Base-by-base conservation (phyloP, 2,113 vertebrate species). In the Heterotis niloticus region DNA sequence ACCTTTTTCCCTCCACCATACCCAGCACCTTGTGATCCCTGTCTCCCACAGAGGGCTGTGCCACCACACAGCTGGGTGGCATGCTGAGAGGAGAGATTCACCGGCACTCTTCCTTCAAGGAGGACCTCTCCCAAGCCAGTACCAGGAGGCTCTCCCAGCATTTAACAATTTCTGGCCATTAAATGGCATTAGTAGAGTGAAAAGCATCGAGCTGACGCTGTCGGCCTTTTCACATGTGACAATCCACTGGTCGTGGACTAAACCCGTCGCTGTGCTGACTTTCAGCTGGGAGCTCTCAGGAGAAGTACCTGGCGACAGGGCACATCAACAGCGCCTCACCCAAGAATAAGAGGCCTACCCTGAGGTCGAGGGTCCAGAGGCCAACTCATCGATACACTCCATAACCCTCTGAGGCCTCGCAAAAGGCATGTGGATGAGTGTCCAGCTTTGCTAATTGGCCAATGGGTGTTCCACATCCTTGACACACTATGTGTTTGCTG, bases 301-400 rank as follows among this genome's bases (percentile, higher is more conserved):
- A 10, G 67, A 34, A 69, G 26, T 29, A 29, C 67, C 24, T 69
- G 67, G 67, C 67, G 13, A 13, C 24, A 34, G 28, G 24, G 12
- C 26, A 69, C 67, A n/a, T 34, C 24, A 69, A 34, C 67, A 69
- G 67, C 67, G 12, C 67, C 26, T 69, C 67, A 34, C 67, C 67
- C 67, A 10, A 5, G 12, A 13, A 29, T 29, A 34, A 69, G 67
- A 11, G 3, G 67, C 67, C 67, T 18, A 69, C 28, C 26, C 28
- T 29, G 24, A 34, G 17, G 67, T 69, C 28, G 10, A n/a, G 16
- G 13, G 67, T 34, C 28, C 26, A 14, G 28, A 11, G 67, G 11
- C 26, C 67, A 29, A 34, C 67, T 34, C 67, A 1, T 34, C 10
- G 5, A 28, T 9, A 1, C 13, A 1, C 10, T 66, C 14, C 14